Evolutionary conservation across 2,113 vertebrate genomes (phyloP).

Genomic region (Dicentrarchus labrax): DNA sequence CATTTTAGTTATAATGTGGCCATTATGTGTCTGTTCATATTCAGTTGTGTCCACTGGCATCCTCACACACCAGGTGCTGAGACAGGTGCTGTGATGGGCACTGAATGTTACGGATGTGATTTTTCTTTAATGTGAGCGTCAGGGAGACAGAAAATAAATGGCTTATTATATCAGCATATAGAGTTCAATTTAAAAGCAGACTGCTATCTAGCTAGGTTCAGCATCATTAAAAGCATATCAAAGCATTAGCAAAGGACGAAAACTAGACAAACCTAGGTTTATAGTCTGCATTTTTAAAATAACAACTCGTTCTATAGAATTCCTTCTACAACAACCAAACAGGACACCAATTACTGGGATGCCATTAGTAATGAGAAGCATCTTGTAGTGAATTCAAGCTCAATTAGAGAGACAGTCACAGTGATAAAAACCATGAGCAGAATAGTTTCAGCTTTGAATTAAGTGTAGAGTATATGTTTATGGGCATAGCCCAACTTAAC

Average conservation of each 20-base stretch:
- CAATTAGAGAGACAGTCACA: background rate
- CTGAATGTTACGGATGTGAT: background rate
- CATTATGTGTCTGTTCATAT: background rate
- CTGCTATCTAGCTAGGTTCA: background rate
- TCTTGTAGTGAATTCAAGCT: background rate
- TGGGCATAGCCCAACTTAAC: background rate
- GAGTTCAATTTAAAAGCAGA: background rate
- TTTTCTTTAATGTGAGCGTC: background rate
- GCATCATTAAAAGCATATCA: conserved; percentile 6
- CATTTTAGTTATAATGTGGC: background rate
- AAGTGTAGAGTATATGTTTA: background rate
- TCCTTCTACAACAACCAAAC: background rate
- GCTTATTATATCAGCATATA: background rate
- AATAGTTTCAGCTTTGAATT: background rate
- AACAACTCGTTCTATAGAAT: background rate
- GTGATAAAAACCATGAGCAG: no score
- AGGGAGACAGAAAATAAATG: background rate
- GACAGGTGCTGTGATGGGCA: background rate
- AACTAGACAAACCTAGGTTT: background rate
- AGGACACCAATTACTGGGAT: background rate
- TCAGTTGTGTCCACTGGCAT: background rate
- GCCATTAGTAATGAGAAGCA: background rate
- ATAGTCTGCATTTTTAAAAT: background rate
- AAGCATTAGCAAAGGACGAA: background rate
- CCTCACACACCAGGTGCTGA: background rate